A percentile compares a stretch with the other conserved stretches of the same genome.
These are phyloP conservation scores for Ceryle rudis DNA, from an alignment of 2,797 vertebrate genomes.

Conservation along the genomic window DNA sequence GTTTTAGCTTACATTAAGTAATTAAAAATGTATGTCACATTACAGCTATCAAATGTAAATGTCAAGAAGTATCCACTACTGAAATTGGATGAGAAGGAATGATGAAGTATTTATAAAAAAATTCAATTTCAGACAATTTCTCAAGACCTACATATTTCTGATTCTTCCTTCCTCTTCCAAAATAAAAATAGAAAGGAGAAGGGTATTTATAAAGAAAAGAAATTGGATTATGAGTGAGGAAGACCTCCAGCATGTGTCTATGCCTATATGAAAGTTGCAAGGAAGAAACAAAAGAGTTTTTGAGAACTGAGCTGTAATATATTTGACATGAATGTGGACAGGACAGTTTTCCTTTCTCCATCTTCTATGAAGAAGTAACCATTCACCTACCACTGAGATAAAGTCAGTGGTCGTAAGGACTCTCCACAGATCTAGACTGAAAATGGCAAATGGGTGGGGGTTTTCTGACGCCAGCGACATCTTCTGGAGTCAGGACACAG, in stretches of 20 bases:
- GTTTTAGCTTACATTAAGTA: neutral
- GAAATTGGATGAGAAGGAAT: neutral
- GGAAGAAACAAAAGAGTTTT: neutral
- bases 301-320: neutral
- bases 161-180: neutral
- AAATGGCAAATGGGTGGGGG: neutral
- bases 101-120: neutral
- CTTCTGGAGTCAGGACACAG: neutral
- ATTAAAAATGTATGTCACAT: fast-evolving
- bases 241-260: neutral
- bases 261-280: neutral
- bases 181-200: neutral
- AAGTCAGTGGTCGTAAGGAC: neutral
- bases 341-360: neutral
- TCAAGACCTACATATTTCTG: neutral
- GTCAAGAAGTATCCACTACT: neutral
- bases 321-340: neutral
- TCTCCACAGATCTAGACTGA: neutral
- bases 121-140: neutral
- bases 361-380: neutral
- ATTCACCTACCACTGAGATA: neutral
- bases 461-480: neutral
- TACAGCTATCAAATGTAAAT: neutral
- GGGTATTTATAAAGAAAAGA: neutral
- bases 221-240: neutral